phyloP scores from a whole-genome alignment of 2,797 vertebrate species.

The Tachyglossus aculeatus region DNA sequence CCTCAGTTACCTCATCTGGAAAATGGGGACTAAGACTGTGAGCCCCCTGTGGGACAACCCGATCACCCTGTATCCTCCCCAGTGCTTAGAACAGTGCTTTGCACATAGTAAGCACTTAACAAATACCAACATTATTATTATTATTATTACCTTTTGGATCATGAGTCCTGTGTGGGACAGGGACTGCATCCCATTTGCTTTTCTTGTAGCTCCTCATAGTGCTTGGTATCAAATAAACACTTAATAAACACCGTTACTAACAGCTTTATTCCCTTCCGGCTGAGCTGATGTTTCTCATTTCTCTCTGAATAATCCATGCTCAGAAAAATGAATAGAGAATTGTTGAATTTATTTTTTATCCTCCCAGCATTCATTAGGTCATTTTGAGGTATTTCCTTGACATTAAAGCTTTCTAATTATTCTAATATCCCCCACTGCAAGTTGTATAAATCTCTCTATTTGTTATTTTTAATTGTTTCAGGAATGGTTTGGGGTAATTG shows the following conservation, averaged over 20 bases:
- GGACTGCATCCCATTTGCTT: no score
- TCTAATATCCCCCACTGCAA: conserved; percentile 21
- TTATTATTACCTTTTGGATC: no score
- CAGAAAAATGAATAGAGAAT: conserved; percentile 15
- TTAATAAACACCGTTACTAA: no score
- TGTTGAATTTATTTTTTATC: not conserved
- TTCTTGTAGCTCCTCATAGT: not conserved
- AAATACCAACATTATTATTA: no score
- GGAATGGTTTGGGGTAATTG: conserved; percentile 8
- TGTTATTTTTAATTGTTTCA: conserved; percentile 35
- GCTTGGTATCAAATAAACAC: not conserved
- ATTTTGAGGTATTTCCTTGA: not conserved
- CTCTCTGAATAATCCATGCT: conserved; percentile 39
- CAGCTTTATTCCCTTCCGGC: conserved; percentile 12
- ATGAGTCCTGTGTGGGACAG: no score
- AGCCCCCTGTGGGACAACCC: no score
- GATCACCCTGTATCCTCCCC: no score
- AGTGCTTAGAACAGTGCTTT: no score
- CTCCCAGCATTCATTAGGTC: conserved; percentile 1
- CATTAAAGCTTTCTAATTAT: not conserved
- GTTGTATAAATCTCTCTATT: not conserved
- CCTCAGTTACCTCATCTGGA: no score
- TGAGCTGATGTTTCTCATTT: conserved; percentile 26
- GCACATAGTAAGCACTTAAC: no score
- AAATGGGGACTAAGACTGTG: no score